These are phyloP conservation scores for Drosophila saltans DNA, from an alignment of 1,140 invertebrate species.

Conservation along the genomic window DNA sequence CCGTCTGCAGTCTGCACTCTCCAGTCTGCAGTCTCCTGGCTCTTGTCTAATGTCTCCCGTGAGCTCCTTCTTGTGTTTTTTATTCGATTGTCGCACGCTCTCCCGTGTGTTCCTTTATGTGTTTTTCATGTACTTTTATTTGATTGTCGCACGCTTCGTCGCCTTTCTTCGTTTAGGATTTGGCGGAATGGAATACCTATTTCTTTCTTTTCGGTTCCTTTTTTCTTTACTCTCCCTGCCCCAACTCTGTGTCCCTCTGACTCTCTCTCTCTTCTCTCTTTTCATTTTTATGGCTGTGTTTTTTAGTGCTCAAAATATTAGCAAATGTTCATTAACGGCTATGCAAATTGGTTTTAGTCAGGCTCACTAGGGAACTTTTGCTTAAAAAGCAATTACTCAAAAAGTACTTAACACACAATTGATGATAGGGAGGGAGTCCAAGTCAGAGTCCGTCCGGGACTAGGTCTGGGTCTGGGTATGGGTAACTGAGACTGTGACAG, in stretches of 20 bases:
- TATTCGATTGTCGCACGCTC: slow-evolving; percentile 8
- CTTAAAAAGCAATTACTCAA: slow-evolving; percentile 64
- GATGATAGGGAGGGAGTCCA: slow-evolving; percentile 31
- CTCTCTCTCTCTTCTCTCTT: not conserved
- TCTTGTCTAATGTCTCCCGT: too few species aligned
- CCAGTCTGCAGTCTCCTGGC: too few species aligned
- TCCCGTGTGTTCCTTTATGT: slow-evolving; percentile 71
- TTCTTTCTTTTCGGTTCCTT: slow-evolving; percentile 8
- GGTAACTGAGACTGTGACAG: not conserved
- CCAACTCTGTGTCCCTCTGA: too few species aligned
- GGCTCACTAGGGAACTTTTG: slow-evolving; percentile 40
- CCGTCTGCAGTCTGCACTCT: too few species aligned
- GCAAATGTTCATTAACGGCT: slow-evolving; percentile 80
- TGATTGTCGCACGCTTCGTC: slow-evolving; percentile 78
- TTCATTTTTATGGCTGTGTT: slow-evolving; percentile 60
- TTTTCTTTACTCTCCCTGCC: not conserved
- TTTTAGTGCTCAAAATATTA: slow-evolving; percentile 80
- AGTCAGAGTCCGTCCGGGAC: not conserved
- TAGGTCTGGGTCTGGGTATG: not conserved
- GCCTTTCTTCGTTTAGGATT: slow-evolving; percentile 29
- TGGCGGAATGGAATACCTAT: slow-evolving; percentile 2
- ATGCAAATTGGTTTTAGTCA: slow-evolving; percentile 73
- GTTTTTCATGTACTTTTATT: slow-evolving; percentile 81
- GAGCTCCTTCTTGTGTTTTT: too few species aligned
- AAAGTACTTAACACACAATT: slow-evolving; percentile 76